Evolutionary conservation across 2,888 invertebrate species (phyloP), one percentile per base, ranked within the genome.

Genomic region (Drosophila birchii): DNA sequence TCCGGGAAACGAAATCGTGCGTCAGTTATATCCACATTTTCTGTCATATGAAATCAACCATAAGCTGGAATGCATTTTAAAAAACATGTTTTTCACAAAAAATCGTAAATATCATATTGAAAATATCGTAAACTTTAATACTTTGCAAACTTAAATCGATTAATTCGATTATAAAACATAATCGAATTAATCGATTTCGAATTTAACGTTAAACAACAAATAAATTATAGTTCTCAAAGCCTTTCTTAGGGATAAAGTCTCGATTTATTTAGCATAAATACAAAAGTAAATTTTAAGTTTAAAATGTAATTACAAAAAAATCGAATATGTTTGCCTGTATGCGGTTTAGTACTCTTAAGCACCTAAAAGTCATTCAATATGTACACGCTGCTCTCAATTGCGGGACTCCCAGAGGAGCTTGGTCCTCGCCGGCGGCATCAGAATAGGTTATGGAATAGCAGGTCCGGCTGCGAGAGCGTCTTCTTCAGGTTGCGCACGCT

Each of bases 381-480:
- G 62, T 61, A 66, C 34, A 58, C 41, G 55, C 47, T 34, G 45
- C 54, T 54, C 54, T 16, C 53, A 53, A 62, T 26, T 18, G 14
- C 11, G 12, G 1, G 36, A 16, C 23, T 16, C 5, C 45, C 26
- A 14, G 14, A 12, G 49, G 14, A n/a, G 49, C 41, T 34, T n/a
- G 47, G n/a, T 23, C 23, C 9, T n/a, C 12, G 14, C 7, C 8
- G 23, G 8, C 2, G 18, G 11, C 26, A 6, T 81, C 80, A 91
- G 78, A 91, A 91, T 56, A 90, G 45, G 59, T 89, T 90, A 70
- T 85, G 88, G 72, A 91, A 91, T 63, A 91, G 76, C 78, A 91
- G 80, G 79, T 91, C 90, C 74, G 91, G 90, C 76, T 91, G 91
- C 36, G 91, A 91, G 9, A 91, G 78, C 38, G 91, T 90, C 85